Conservation (phyloP, 2,113 vertebrate species). For the Lepidothrix coronata region DNA sequence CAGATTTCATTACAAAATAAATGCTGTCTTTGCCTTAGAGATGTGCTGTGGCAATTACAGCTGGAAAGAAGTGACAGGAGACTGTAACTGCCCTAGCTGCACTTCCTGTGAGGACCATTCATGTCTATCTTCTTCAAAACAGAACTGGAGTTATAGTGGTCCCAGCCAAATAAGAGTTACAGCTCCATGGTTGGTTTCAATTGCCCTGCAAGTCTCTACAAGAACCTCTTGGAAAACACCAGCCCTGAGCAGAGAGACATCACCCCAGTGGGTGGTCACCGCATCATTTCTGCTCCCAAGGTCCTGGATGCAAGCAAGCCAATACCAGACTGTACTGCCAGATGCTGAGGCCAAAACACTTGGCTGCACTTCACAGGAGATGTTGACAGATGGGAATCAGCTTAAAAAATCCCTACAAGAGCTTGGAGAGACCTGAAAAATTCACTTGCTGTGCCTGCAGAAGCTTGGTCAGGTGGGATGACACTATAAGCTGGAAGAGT, state of each 20-base stretch:
- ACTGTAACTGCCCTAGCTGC: not conserved
- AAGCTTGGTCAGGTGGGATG: not conserved
- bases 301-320: not conserved
- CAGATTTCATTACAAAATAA: not conserved
- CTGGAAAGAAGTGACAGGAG: not conserved
- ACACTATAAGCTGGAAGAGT: not conserved
- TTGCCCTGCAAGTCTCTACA: not conserved
- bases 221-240: not conserved
- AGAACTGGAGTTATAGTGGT: not conserved
- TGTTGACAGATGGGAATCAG: not conserved
- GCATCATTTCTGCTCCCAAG: not conserved
- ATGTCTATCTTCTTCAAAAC: not conserved
- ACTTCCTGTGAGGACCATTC: not conserved
- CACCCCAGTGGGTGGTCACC: not conserved
- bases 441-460: not conserved
- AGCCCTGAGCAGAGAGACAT: not conserved
- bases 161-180: not conserved
- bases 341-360: not conserved
- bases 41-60: not conserved
- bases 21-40: not conserved
- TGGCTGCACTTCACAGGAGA: slow-evolving; percentile 26
- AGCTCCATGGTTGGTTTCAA: not conserved
- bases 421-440: not conserved
- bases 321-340: accelerated
- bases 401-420: not conserved